Evolutionary conservation across 1,140 invertebrate species (phyloP), one percentile per base, ranked within the genome.

Genomic region (Littorina saxatilis): DNA sequence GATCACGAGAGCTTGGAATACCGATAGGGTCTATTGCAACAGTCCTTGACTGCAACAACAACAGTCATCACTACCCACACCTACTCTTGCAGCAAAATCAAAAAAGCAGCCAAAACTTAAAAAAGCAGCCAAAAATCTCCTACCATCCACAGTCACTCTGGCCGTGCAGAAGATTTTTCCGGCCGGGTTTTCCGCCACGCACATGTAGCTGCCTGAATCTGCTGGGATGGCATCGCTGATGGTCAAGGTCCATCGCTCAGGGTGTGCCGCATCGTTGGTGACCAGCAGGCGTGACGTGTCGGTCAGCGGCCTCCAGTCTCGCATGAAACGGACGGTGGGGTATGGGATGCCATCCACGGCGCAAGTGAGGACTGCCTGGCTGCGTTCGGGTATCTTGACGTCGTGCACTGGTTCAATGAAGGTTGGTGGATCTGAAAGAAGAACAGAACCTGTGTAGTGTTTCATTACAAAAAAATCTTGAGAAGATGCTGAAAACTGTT

Each of bases 241-340:
- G 15, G 95, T 94, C 29, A 99, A 92, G 9, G 96, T 94, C 82
- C 96, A 96, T 1, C 95, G 95, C 88, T 99, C 97, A 0, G 97
- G 97, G 85, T 97, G 96, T 27, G 84, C 84, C 17, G 88, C 85
- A 17, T 70, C 63, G 3, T n/a, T 70, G 66, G 40, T 84, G 50
- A 88, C 79, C 74, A 58, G 84, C 50, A 82, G 81, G 1, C 90
- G 81, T 15, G 89, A 85, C 1, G 90, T 89, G 40, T 90, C 88
- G 11, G 88, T 72, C 13, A 92, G 68, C 0, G 89, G 87, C 23
- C 86, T 84, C 85, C 90, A 90, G 76, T 92, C 91, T 61, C 98
- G 99, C 93, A 96, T 98, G 97, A 97, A 99, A 90, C 97, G 98
- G n/a, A 99, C 95, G 84, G 98, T 96, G 0, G 98, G 98, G 87